Conservation (phyloP, 2,113 vertebrate species). For the Corythornis cristatus region DNA sequence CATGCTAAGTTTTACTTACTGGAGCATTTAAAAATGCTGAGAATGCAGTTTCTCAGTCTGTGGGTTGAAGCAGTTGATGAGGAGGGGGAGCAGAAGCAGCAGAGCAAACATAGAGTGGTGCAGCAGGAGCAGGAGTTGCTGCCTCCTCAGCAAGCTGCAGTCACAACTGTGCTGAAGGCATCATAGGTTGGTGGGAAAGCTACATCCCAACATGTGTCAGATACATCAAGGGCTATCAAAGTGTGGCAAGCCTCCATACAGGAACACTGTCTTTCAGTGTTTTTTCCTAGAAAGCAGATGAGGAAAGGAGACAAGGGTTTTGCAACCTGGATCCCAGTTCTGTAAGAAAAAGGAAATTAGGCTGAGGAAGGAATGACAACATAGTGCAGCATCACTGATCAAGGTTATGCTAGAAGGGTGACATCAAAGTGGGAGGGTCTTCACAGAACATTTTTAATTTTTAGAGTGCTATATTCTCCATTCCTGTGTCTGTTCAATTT, state of each 20-base stretch:
- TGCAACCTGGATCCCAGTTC: neutral
- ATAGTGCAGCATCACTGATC: neutral
- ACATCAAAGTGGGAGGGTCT: neutral
- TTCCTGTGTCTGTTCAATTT: neutral
- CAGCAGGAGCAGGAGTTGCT: neutral
- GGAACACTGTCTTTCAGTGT: neutral
- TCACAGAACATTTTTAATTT: neutral
- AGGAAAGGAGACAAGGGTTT: neutral
- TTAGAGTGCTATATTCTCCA: neutral
- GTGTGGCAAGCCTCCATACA: fast-evolving
- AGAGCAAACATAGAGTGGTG: neutral
- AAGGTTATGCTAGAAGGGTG: neutral
- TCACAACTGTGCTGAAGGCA: neutral
- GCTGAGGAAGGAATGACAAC: neutral
- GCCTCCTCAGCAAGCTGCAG: neutral
- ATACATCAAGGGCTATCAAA: neutral
- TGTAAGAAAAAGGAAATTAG: neutral
- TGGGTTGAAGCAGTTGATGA: neutral
- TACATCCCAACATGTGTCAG: neutral
- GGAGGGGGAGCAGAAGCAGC: neutral
- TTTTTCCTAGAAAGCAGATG: neutral
- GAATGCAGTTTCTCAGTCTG: neutral
- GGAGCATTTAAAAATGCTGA: neutral
- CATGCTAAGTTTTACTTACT: neutral
- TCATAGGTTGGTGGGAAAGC: neutral